Evolutionary conservation across 2,797 vertebrate genomes (phyloP).

Genomic region (Huso huso): DNA sequence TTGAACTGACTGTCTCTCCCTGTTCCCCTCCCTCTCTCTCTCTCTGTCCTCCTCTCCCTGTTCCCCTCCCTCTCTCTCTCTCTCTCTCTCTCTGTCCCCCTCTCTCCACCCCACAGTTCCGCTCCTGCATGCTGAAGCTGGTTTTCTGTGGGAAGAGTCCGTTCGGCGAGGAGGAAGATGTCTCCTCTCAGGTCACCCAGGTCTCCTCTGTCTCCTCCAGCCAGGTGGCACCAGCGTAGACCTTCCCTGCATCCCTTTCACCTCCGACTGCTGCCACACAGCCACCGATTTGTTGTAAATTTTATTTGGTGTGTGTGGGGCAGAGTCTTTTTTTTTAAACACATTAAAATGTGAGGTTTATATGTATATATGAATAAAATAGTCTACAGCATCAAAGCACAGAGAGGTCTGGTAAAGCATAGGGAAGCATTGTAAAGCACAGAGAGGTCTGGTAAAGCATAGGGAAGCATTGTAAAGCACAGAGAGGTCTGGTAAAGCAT

Average conservation of each 20-base stretch:
- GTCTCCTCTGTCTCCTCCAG: slow-evolving; percentile 54
- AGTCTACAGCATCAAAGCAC: too few relatives aligned
- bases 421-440: too few relatives aligned
- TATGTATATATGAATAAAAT: too few relatives aligned
- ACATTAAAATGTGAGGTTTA: too few relatives aligned
- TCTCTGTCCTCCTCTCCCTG: not conserved
- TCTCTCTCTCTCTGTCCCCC: not conserved
- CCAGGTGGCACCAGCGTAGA: slow-evolving; percentile 38
- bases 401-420: too few relatives aligned
- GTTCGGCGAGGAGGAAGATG: slow-evolving; percentile 48
- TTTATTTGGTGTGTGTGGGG: too few relatives aligned
- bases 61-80: not conserved
- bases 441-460: too few relatives aligned
- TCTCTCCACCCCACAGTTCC: slow-evolving; percentile 46
- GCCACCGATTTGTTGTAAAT: too few relatives aligned
- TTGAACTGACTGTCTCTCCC: too few relatives aligned
- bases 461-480: too few relatives aligned
- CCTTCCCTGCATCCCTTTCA: not conserved
- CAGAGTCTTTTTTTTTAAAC: too few relatives aligned
- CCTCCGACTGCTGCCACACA: not conserved
- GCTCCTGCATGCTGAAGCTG: slow-evolving; percentile 53
- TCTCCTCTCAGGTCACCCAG: slow-evolving; percentile 55
- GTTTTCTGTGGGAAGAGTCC: slow-evolving; percentile 53
- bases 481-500: too few relatives aligned
- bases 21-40: not conserved